A percentile compares a stretch with the other conserved stretches of the same genome.
Evolutionary conservation across 2,888 invertebrate species (phyloP).

Genomic region (Cephus nigrinus): DNA sequence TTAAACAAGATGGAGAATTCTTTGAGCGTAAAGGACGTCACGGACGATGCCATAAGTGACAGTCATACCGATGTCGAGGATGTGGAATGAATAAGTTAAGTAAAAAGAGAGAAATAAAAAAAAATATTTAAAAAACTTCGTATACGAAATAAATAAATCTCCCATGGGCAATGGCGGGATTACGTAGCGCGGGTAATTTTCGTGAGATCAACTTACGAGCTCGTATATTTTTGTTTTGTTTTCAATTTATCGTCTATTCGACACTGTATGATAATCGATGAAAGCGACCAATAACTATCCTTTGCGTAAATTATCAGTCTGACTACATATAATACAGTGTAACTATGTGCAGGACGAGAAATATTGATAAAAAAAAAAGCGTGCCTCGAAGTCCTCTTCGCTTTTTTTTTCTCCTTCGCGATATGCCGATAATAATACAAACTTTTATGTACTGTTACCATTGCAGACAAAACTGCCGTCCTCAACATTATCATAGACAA

Average conservation of each 20-base stretch:
- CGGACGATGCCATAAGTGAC: conserved; percentile 46
- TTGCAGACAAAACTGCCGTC: conserved; percentile 60
- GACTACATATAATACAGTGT: neutral
- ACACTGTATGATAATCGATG: no score
- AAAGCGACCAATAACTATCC: no score
- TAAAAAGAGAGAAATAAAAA: neutral
- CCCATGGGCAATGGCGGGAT: neutral
- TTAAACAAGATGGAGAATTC: conserved; percentile 52
- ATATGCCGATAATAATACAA: neutral
- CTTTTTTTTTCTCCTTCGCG: neutral
- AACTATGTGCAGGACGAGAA: neutral
- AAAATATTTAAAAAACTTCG: neutral
- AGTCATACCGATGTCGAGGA: conserved; percentile 61
- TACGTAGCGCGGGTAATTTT: neutral
- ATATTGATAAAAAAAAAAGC: neutral
- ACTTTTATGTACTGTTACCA: conserved; percentile 6
- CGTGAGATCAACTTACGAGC: neutral
- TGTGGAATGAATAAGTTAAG: conserved; percentile 43
- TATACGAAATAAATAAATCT: neutral
- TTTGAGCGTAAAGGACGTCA: conserved; percentile 40
- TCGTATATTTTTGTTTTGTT: neutral
- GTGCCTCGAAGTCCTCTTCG: neutral
- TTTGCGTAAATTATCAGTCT: neutral
- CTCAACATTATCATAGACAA: conserved; percentile 58
- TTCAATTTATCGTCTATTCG: no score